phyloP scores from a whole-genome alignment of 1,140 invertebrate genomes.

The Euwallacea fornicatus region DNA sequence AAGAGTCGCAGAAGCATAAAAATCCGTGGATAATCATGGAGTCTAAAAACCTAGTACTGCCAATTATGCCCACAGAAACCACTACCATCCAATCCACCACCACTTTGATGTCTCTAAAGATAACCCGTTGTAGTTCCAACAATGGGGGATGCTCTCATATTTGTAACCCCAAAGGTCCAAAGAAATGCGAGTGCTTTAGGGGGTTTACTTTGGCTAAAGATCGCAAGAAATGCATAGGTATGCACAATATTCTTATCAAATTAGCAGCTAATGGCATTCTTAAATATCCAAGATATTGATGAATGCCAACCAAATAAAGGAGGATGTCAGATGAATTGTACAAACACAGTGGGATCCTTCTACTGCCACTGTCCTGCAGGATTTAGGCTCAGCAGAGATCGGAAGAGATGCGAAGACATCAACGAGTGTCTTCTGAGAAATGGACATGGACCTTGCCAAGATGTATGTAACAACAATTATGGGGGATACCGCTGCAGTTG shows the following conservation, averaged over 20 bases:
- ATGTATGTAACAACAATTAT: slow-evolving; percentile 63
- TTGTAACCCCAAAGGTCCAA: neutral
- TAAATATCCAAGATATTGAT: slow-evolving; percentile 51
- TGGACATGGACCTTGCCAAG: slow-evolving; percentile 70
- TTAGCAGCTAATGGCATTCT: slow-evolving; percentile 53
- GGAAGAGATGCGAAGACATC: slow-evolving; percentile 65
- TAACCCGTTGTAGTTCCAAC: slow-evolving; percentile 1
- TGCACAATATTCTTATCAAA: neutral
- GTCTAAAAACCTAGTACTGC: neutral
- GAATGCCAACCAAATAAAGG: slow-evolving; percentile 64
- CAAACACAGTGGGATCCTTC: slow-evolving; percentile 72
- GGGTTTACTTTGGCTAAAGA: slow-evolving; percentile 3
- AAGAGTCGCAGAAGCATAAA: no score
- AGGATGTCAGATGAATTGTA: slow-evolving; percentile 63
- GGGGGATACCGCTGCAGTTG: slow-evolving; percentile 44
- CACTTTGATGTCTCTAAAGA: neutral
- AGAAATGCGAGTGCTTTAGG: slow-evolving; percentile 5
- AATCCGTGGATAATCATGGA: neutral
- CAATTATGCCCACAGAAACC: neutral
- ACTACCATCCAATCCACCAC: neutral
- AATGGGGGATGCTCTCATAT: slow-evolving; percentile 18
- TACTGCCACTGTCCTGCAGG: slow-evolving; percentile 76
- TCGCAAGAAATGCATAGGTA: neutral
- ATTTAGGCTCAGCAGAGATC: slow-evolving; percentile 62
- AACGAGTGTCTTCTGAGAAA: slow-evolving; percentile 77